Evolutionary conservation across 2,113 vertebrate species (phyloP).

Genomic region (Protobothrops mucrosquamatus): DNA sequence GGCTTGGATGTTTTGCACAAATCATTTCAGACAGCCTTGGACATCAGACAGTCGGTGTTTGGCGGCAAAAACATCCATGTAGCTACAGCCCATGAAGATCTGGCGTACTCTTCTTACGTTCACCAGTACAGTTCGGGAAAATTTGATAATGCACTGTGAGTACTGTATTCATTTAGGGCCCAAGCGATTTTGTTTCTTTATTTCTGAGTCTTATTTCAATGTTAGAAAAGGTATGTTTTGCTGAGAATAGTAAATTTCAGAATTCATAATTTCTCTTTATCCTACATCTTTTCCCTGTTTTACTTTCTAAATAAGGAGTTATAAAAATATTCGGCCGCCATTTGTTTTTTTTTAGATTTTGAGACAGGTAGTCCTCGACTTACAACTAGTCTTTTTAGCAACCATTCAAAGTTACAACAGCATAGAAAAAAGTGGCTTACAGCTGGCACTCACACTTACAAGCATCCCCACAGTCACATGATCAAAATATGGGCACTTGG

Average conservation of each 20-base stretch:
- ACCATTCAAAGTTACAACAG: no score
- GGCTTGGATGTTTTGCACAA: background rate
- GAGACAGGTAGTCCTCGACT: background rate
- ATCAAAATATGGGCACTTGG: no score
- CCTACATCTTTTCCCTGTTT: background rate
- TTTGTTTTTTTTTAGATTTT: background rate
- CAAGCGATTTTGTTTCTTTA: background rate
- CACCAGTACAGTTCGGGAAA: conserved; percentile 99
- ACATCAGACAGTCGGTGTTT: conserved; percentile 98
- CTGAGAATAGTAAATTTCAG: background rate
- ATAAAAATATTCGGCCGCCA: background rate
- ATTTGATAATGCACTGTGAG: conserved; percentile 98
- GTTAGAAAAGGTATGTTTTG: background rate
- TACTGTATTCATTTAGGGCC: conserved; percentile 35
- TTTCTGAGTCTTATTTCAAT: background rate
- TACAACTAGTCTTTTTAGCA: no score
- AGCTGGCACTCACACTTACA: no score
- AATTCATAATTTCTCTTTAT: background rate
- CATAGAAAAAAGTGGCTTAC: no score
- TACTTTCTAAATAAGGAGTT: background rate
- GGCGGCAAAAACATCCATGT: conserved; percentile 99
- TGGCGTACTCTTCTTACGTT: conserved; percentile 97
- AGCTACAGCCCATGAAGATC: conserved; percentile 95
- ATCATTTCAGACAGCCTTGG: conserved; percentile 85
- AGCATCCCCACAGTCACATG: no score